Evolutionary conservation across 2,113 vertebrate species (phyloP).

Genomic region (Gopherus evgoodei): DNA sequence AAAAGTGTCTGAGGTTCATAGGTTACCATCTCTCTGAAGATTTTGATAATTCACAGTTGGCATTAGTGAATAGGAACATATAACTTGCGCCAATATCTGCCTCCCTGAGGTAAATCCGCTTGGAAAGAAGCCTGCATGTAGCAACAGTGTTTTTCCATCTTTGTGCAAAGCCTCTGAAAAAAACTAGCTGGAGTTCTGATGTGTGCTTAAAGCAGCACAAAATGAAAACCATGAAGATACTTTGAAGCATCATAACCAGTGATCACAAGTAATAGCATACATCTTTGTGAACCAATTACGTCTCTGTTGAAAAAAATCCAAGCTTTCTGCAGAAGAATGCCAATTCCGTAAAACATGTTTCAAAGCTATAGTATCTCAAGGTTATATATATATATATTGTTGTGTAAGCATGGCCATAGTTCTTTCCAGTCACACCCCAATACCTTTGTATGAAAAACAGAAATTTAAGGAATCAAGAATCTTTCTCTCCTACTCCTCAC

Average conservation of each 20-base stretch:
- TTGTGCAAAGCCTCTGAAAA: background rate
- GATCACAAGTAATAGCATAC: background rate
- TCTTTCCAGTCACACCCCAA: background rate
- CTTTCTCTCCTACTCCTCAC: background rate
- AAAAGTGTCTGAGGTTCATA: background rate
- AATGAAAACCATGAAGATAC: background rate
- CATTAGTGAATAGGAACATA: background rate
- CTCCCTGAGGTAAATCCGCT: background rate
- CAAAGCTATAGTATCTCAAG: too few species aligned
- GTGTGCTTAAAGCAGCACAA: background rate
- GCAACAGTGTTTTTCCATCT: too few species aligned
- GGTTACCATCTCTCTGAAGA: background rate
- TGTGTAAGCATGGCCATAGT: background rate
- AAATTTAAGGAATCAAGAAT: background rate
- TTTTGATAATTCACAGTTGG: background rate
- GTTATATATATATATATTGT: background rate
- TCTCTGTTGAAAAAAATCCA: background rate
- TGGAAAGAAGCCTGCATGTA: background rate
- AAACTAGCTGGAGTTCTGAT: background rate
- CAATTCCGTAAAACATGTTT: too few species aligned
- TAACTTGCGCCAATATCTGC: background rate
- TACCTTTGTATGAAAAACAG: background rate
- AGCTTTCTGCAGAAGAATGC: fast-evolving
- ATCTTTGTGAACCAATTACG: background rate
- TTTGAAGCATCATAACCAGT: background rate